These are phyloP conservation scores for Camponotus fellah DNA, from an alignment of 2,888 invertebrate species.

Conservation along the genomic window DNA sequence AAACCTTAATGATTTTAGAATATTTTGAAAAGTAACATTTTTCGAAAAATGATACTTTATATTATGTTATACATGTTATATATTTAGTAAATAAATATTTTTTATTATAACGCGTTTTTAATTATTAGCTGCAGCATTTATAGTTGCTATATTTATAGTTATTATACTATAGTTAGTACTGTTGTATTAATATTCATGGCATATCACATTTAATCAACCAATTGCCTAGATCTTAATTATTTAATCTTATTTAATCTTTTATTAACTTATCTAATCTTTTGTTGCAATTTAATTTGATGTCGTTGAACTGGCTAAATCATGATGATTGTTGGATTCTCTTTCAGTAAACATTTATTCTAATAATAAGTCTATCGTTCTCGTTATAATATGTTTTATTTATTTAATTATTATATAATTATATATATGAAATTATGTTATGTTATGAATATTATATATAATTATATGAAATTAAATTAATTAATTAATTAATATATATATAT, in stretches of 20 bases:
- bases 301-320: neutral
- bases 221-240: neutral
- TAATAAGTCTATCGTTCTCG: neutral
- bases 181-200: neutral
- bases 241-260: too few species aligned
- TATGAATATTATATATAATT: too few species aligned
- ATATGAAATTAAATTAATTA: too few species aligned
- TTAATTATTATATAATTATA: neutral
- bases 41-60: neutral
- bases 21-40: neutral
- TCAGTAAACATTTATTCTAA: neutral
- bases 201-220: neutral
- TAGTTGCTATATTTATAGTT: neutral
- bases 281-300: neutral
- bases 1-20: neutral
- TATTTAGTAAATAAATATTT: neutral
- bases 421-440: too few species aligned
- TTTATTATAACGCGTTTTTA: neutral
- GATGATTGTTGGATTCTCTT: neutral
- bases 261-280: neutral
- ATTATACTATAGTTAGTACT: neutral
- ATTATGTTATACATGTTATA: neutral
- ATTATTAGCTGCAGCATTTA: neutral
- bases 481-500: too few species aligned
- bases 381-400: neutral